Evolutionary conservation across 2,888 invertebrate genomes (phyloP), one percentile per base, ranked within the genome.

Genomic region (Palloptera scutellata): DNA sequence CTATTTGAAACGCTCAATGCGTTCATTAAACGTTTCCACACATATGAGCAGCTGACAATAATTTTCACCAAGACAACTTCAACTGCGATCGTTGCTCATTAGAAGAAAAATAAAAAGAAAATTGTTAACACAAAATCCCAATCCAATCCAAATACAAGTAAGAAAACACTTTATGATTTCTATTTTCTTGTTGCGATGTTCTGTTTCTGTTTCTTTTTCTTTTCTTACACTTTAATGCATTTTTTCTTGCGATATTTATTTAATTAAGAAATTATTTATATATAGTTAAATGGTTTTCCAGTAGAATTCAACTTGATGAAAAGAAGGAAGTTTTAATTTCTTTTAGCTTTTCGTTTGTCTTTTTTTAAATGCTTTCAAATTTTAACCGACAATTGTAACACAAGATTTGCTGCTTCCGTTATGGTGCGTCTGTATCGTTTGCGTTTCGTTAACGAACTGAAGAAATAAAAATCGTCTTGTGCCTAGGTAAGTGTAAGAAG

Each of bases 361-460:
- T 52, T 15, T 12, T 52, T 52, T 52, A 45, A 45, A 10, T 1
- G 45, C 13, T 48, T 48, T 48, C 8, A 48, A 48, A 48, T 48
- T 48, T 48, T 11, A 48, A 48, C 48, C 48, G 48, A n/a, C n/a
- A n/a, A n/a, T n/a, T n/a, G n/a, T n/a, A n/a, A n/a, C 48, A 15
- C 15, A 13, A 48, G 48, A 48, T n/a, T 13, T 52, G 61, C 69
- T 68, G 68, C 62, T 71, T 68, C 66, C 73, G 70, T 71, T 60
- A 54, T 67, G 67, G 67, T 70, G 76, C 81, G 83, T 83, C 83
- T 82, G 84, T 79, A 82, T 79, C 79, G 83, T 78, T 81, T 79
- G 84, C 82, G 78, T 82, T 81, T 79, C 83, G 77, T 79, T 76
- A 79, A 82, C 81, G 79, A 83, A 83, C 83, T 83, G 82, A 83